Percentiles rank a stretch among this genome's conserved stretches.
These are phyloP conservation scores for Calliphora vicina DNA, from an alignment of 1,140 invertebrate species.

Conservation along the genomic window DNA sequence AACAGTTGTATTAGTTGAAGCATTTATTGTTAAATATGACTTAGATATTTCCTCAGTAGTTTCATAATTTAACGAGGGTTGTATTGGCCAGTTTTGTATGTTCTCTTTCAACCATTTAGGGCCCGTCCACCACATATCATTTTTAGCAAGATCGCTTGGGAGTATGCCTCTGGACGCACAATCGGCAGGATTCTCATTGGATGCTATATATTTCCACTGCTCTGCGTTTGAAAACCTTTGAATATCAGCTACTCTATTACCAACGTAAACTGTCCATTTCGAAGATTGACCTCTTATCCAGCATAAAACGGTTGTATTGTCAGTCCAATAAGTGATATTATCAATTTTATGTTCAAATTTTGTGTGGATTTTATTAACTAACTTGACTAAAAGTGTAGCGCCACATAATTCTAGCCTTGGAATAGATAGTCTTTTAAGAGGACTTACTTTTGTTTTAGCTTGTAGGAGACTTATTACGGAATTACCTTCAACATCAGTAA, in stretches of 20 bases:
- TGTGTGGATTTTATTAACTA: not conserved
- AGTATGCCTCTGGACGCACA: conserved; percentile 40
- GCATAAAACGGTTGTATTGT: not conserved
- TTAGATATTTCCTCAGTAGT: too few relatives aligned
- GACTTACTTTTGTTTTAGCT: conserved; percentile 22
- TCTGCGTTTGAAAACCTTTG: not conserved
- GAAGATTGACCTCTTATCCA: conserved; percentile 6
- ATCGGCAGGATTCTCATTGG: conserved; percentile 53
- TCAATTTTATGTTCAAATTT: not conserved
- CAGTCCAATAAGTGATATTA: not conserved
- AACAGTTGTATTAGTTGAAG: too few relatives aligned
- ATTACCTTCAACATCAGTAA: not conserved
- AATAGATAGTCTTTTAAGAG: conserved; percentile 17
- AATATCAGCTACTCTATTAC: not conserved
- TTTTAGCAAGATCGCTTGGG: conserved; percentile 30
- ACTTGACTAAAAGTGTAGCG: not conserved
- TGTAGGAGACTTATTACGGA: not conserved
- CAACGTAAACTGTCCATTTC: conserved; percentile 21
- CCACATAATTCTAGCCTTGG: conserved; percentile 29
- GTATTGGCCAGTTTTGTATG: too few relatives aligned
- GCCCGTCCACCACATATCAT: conserved; percentile 40
- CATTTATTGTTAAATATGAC: too few relatives aligned
- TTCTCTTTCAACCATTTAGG: too few relatives aligned
- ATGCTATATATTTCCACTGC: conserved; percentile 51
- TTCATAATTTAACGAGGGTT: too few relatives aligned